phyloP scores from a whole-genome alignment of 2,797 vertebrate genomes.

The Dromococcyx pavoninus region DNA sequence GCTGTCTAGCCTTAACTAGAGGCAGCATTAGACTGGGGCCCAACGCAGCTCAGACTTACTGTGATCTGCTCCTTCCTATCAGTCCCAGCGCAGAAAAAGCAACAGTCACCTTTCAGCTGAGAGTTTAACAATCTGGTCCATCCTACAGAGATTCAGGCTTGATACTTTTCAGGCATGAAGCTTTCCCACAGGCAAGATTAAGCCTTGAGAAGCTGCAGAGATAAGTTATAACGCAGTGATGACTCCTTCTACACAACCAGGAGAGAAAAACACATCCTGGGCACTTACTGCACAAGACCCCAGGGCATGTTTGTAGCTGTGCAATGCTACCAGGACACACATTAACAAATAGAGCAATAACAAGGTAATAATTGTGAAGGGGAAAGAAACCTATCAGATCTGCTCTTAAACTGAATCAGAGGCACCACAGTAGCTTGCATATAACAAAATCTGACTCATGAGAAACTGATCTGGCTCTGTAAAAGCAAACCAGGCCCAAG shows the following conservation, averaged over 20 bases:
- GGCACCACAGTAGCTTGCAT: neutral
- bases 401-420: slow-evolving; percentile 1
- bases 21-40: neutral
- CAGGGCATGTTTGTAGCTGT: neutral
- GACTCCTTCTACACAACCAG: neutral
- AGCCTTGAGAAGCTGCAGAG: neutral
- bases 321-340: neutral
- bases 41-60: neutral
- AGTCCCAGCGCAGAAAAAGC: neutral
- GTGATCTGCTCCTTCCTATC: neutral
- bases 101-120: neutral
- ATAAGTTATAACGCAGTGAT: neutral
- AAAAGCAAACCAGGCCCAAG: neutral
- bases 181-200: neutral
- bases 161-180: neutral
- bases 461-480: neutral
- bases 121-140: neutral
- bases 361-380: neutral
- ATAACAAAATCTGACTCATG: neutral
- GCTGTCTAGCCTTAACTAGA: neutral
- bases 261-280: neutral
- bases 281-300: neutral
- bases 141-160: neutral
- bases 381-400: neutral
- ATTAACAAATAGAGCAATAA: neutral